Base-by-base conservation (phyloP, 2,888 invertebrate species). In the Cheilosia vernalis region DNA sequence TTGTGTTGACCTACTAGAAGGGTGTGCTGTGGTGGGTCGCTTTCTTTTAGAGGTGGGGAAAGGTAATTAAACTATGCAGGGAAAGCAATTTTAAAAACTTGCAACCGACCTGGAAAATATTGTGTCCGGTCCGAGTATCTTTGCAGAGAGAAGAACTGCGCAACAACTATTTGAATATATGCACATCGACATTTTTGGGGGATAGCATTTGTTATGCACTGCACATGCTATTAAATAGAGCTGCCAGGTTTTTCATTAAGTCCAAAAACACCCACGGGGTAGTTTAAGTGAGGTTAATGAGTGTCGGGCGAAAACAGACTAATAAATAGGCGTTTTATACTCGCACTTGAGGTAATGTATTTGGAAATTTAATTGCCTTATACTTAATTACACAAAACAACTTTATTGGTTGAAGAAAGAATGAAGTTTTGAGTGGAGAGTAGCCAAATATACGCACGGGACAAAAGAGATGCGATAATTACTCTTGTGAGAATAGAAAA, bases 61-160 rank as follows among this genome's bases (percentile, higher is more conserved):
- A 73, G 79, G 73, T 83, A 79, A 84, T 84, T 84, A 84, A 73
- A 74, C 73, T 79, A 79, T 69, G 67, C 58, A 69, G 69, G 37
- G 56, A 30, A 69, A 40, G n/a, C 51, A 30, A 64, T 63, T 60
- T 61, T 40, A 33, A 73, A 55, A 24, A 74, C 58, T 58, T 60
- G 21, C 69, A 44, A 73, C 67, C 69, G 83, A 84, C 79, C 67
- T 74, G 83, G 67, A 74, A 73, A 74, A 79, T 55, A 82, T 61
- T 73, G 74, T 79, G 67, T 58, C 67, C 79, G 73, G 67, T 58
- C 67, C 79, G 73, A 83, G 73, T 66, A 61, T 42, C 40, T 40
- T 37, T 78, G 60, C 78, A 72, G 67, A 74, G 64, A 79, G 70
- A 2, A 55, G 61, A 69, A 69, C 73, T 84, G 83, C 83, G 83